Percentiles rank a stretch among this genome's conserved stretches.
Evolutionary conservation across 37 sponge, comb jelly and placozoan genomes (phyloP).

Genomic region (Cladorhizidae sp.): DNA sequence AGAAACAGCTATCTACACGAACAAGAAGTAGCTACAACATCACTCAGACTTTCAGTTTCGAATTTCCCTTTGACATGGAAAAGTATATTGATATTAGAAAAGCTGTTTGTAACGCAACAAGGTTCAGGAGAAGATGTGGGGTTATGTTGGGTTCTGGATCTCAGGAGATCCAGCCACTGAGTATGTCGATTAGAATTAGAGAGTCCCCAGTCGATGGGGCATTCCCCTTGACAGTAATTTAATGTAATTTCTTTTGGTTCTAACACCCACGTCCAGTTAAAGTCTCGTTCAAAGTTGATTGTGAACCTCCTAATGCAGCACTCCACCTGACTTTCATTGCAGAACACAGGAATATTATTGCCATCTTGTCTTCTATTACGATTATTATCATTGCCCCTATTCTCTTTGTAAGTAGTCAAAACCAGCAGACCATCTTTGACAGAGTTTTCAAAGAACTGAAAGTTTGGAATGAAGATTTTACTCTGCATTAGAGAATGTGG

Average conservation of each 20-base stretch:
- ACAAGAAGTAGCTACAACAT: slow-evolving; percentile 12
- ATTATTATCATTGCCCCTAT: background rate
- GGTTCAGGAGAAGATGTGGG: slow-evolving; percentile 61
- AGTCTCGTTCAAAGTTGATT: slow-evolving; percentile 39
- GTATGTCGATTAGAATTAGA: background rate
- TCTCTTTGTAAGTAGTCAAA: background rate
- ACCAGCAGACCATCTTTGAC: background rate
- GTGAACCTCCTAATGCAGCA: slow-evolving; percentile 26
- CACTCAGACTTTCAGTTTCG: background rate
- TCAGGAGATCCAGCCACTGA: background rate
- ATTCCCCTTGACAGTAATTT: slow-evolving; percentile 65
- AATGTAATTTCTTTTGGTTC: slow-evolving; percentile 13
- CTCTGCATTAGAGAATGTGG: background rate
- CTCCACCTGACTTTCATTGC: background rate
- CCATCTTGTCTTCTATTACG: background rate
- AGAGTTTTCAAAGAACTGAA: background rate
- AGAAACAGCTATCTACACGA: slow-evolving; percentile 49
- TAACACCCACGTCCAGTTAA: slow-evolving; percentile 38
- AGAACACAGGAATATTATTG: too few relatives aligned
- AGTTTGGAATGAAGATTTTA: background rate
- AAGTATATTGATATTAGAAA: background rate
- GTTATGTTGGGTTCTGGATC: slow-evolving; percentile 11
- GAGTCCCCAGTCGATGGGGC: slow-evolving; percentile 24
- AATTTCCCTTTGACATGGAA: background rate
- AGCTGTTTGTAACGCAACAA: slow-evolving; percentile 62